These are phyloP conservation scores for Coboldia fuscipes DNA, from an alignment of 1,140 invertebrate genomes.

Conservation along the genomic window DNA sequence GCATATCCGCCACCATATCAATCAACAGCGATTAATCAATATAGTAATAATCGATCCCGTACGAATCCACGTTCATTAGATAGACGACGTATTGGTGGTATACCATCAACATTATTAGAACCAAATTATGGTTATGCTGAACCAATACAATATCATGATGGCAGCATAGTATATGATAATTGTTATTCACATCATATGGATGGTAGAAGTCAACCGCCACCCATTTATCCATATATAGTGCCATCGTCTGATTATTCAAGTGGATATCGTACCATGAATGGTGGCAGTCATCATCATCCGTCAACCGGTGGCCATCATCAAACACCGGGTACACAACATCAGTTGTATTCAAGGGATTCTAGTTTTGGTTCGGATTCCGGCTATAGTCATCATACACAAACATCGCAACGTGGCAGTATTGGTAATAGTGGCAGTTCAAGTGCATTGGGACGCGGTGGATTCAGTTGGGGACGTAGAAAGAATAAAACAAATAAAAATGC, in stretches of 20 bases:
- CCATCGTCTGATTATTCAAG: constrained; percentile 13
- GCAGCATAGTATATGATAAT: constrained; percentile 33
- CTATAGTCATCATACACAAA: constrained; percentile 39
- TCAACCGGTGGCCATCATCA: constrained; percentile 25
- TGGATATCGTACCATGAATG: constrained; percentile 2
- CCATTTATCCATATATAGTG: constrained; percentile 10
- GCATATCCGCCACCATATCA: constrained; percentile 5
- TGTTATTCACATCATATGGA: constrained; percentile 24
- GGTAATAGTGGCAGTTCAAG: not conserved
- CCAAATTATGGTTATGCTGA: constrained; percentile 17
- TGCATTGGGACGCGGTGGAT: not conserved
- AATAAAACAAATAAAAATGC: not conserved
- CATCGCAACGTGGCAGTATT: constrained; percentile 12
- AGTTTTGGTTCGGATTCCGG: constrained; percentile 43
- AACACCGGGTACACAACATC: constrained; percentile 22
- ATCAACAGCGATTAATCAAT: constrained; percentile 7
- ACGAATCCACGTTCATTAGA: constrained; percentile 32
- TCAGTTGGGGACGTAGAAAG: not conserved
- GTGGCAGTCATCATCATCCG: constrained; percentile 16
- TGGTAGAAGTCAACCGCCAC: constrained; percentile 9
- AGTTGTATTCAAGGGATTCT: constrained; percentile 25
- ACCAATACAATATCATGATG: too few relatives aligned
- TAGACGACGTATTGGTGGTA: constrained; percentile 21
- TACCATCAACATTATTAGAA: constrained; percentile 7
- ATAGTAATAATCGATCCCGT: constrained; percentile 11